Conservation (phyloP, 1,140 invertebrate genomes). For the Mycetomoellerius zeteki region DNA sequence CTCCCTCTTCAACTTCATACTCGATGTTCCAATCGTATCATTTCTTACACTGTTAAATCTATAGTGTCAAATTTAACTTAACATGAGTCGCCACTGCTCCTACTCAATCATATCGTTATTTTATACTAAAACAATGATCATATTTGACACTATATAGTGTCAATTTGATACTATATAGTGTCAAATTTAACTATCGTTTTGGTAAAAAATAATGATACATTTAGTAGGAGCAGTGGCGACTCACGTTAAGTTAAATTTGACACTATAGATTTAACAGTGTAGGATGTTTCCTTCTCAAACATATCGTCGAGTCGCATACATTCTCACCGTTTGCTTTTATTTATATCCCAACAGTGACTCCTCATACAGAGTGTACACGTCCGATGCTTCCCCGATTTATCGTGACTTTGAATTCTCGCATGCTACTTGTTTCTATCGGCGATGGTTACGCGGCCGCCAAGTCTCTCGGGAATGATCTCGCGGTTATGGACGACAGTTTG, state of each 20-base stretch:
- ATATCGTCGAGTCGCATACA: background rate
- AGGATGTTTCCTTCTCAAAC: constrained; percentile 1
- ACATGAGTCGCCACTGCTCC: no score
- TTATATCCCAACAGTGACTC: constrained; percentile 33
- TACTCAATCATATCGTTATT: no score
- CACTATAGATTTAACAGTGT: no score
- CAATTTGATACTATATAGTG: no score
- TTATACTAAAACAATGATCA: no score
- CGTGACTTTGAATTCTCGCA: constrained; percentile 60
- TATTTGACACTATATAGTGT: no score
- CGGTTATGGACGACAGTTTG: constrained; percentile 57
- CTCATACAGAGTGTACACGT: background rate
- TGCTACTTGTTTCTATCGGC: constrained; percentile 41
- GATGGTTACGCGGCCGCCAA: background rate
- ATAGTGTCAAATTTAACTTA: no score
- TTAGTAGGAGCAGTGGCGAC: no score
- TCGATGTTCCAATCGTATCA: background rate
- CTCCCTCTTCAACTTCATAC: background rate
- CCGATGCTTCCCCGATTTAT: constrained; percentile 32
- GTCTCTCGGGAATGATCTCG: constrained; percentile 63
- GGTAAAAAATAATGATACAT: no score
- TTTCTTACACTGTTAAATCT: no score
- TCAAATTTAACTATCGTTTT: no score
- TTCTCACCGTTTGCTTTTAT: constrained; percentile 51
- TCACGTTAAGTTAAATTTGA: no score